phyloP scores from a whole-genome alignment of 2,797 vertebrate species.

The Enteromius trimaculatus region DNA sequence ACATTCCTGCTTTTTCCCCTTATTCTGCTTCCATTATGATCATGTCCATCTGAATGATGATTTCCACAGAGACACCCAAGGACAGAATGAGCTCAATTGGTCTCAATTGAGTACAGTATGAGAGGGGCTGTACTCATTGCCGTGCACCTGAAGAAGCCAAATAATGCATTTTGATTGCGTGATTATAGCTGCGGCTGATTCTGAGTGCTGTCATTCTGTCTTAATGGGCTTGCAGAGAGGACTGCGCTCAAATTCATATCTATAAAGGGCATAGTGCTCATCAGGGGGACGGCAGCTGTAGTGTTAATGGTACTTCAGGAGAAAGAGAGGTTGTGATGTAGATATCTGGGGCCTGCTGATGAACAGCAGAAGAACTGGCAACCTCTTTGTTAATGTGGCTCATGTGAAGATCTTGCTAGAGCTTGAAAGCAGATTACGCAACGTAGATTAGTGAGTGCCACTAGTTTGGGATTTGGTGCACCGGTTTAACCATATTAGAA shows the following conservation, averaged over 20 bases:
- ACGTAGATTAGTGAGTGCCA: constrained; percentile 46
- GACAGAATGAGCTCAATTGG: constrained; percentile 64
- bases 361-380: background rate
- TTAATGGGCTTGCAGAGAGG: constrained; percentile 67
- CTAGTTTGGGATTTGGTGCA: constrained; percentile 44
- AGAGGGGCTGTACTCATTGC: constrained; percentile 60
- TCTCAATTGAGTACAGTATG: constrained; percentile 68
- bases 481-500: constrained; percentile 30
- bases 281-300: constrained; percentile 58
- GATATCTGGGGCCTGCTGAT: background rate
- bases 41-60: constrained; percentile 59
- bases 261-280: constrained; percentile 46
- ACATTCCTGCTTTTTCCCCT: constrained; percentile 56
- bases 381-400: constrained; percentile 11
- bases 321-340: constrained; percentile 24
- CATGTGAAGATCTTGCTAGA: constrained; percentile 12
- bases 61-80: constrained; percentile 61
- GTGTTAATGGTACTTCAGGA: constrained; percentile 60
- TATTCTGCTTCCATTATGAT: constrained; percentile 58
- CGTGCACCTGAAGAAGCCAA: constrained; percentile 74
- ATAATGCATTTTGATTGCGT: constrained; percentile 77
- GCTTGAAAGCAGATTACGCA: constrained; percentile 23
- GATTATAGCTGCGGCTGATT: constrained; percentile 69
- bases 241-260: constrained; percentile 65
- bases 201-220: constrained; percentile 69